Percentiles rank a stretch among this genome's conserved stretches.
phyloP scores from a whole-genome alignment of 2,888 invertebrate genomes.

The Dorcus parallelipipedus region DNA sequence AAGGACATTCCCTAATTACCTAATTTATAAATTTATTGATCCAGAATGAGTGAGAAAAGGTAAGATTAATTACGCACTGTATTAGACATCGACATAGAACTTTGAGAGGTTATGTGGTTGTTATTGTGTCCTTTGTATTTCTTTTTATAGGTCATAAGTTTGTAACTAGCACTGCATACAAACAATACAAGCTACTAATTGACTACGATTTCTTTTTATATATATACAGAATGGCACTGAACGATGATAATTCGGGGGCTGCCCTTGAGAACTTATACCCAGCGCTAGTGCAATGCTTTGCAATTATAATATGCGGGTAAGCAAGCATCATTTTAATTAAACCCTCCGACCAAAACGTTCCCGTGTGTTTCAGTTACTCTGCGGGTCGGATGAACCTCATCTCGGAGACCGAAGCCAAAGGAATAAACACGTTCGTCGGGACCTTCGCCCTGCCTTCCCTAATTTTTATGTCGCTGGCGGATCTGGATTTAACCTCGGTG shows the following conservation, averaged over 20 bases:
- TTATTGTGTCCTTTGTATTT: too few species aligned
- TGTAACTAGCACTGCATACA: too few species aligned
- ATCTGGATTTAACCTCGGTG: conserved; percentile 75
- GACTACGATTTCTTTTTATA: too few species aligned
- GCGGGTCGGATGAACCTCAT: conserved; percentile 83
- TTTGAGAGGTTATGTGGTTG: too few species aligned
- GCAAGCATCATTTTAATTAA: conserved; percentile 34
- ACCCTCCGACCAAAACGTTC: conserved; percentile 1
- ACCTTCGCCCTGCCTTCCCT: conserved; percentile 90
- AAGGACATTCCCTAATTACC: too few species aligned
- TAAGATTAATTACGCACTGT: too few species aligned
- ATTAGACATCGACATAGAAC: too few species aligned
- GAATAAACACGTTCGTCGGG: conserved; percentile 88
- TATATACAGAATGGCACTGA: conserved; percentile 7
- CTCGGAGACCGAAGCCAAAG: conserved; percentile 79
- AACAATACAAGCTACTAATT: too few species aligned
- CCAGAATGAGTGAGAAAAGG: too few species aligned
- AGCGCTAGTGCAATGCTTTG: conserved; percentile 88
- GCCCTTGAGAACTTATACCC: conserved; percentile 82
- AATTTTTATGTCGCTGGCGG: conserved; percentile 85
- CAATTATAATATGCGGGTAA: conserved; percentile 86
- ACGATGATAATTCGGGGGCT: conserved; percentile 28
- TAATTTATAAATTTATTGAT: too few species aligned
- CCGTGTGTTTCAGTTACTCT: conserved; percentile 60
- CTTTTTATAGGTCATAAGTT: too few species aligned